Percentiles rank a stretch among this genome's conserved stretches.
These are phyloP conservation scores for Volucella inflata DNA, from an alignment of 2,888 invertebrate species.

Conservation along the genomic window DNA sequence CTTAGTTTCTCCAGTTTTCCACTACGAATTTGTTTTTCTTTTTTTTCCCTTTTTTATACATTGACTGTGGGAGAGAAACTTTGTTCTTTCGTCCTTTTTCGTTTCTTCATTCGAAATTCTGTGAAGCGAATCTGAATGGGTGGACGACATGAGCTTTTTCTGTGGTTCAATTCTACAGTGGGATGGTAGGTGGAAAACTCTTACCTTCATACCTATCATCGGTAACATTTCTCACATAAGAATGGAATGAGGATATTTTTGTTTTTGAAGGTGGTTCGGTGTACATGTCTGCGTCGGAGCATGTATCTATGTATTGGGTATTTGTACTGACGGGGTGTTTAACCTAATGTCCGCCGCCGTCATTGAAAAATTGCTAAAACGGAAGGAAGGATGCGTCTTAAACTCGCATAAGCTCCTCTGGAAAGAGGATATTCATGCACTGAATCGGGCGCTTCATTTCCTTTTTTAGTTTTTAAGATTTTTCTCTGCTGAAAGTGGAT, in stretches of 20 bases:
- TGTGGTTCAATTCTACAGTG: neutral
- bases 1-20: slow-evolving; percentile 42
- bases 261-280: slow-evolving; percentile 12
- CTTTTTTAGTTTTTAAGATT: slow-evolving; percentile 28
- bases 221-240: slow-evolving; percentile 11
- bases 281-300: neutral
- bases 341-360: slow-evolving; percentile 77
- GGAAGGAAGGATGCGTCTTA: slow-evolving; percentile 39
- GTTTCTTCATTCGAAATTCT: slow-evolving; percentile 11
- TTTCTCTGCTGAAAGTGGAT: neutral
- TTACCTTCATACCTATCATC: neutral
- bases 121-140: neutral
- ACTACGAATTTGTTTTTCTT: slow-evolving; percentile 41
- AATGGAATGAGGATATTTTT: slow-evolving; percentile 22
- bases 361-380: slow-evolving; percentile 77
- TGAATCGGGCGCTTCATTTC: slow-evolving; percentile 43
- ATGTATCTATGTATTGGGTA: slow-evolving; percentile 25
- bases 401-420: slow-evolving; percentile 15
- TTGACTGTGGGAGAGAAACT: neutral
- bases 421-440: slow-evolving; percentile 1
- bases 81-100: slow-evolving; percentile 34
- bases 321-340: slow-evolving; percentile 77
- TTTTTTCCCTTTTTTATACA: neutral
- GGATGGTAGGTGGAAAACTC: neutral
- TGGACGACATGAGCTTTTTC: slow-evolving; percentile 41